Evolutionary conservation across 2,113 vertebrate species (phyloP).

Genomic region (Struthio camelus): DNA sequence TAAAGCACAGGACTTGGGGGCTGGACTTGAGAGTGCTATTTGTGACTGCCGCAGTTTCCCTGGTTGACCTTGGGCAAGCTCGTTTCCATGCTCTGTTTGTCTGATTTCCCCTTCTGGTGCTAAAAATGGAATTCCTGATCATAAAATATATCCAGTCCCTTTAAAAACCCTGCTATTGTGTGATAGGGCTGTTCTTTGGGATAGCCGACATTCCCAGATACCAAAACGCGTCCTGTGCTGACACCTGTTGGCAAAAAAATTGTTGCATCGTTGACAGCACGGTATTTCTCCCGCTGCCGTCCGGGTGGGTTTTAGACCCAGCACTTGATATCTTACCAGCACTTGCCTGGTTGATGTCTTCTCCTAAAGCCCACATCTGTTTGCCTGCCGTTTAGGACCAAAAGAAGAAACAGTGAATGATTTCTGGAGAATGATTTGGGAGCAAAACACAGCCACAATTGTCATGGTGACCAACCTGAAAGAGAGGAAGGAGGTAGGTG

Average conservation of each 20-base stretch:
- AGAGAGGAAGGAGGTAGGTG: slow-evolving; percentile 93
- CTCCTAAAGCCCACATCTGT: background rate
- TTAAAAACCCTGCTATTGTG: background rate
- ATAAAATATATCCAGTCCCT: background rate
- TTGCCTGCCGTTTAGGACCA: slow-evolving; percentile 80
- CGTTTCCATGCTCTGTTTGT: background rate
- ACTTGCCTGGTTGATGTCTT: background rate
- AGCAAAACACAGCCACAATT: slow-evolving; percentile 97
- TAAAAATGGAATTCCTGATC: background rate
- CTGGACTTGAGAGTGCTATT: background rate
- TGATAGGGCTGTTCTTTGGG: background rate
- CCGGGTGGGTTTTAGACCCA: background rate
- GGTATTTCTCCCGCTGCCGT: fast-evolving
- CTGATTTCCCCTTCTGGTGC: background rate
- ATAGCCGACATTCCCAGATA: background rate
- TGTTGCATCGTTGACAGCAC: fast-evolving
- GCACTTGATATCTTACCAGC: fast-evolving
- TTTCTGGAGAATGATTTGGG: slow-evolving; percentile 99
- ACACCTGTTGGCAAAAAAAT: background rate
- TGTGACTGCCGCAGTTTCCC: background rate
- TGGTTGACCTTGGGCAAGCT: background rate
- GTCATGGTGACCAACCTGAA: slow-evolving; percentile 99
- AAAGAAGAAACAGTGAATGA: slow-evolving; percentile 99
- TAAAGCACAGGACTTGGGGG: background rate
- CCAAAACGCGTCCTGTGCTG: background rate